Evolutionary conservation across 2,888 invertebrate species (phyloP), one percentile per base, ranked within the genome.

Genomic region (Apoderus coryli): DNA sequence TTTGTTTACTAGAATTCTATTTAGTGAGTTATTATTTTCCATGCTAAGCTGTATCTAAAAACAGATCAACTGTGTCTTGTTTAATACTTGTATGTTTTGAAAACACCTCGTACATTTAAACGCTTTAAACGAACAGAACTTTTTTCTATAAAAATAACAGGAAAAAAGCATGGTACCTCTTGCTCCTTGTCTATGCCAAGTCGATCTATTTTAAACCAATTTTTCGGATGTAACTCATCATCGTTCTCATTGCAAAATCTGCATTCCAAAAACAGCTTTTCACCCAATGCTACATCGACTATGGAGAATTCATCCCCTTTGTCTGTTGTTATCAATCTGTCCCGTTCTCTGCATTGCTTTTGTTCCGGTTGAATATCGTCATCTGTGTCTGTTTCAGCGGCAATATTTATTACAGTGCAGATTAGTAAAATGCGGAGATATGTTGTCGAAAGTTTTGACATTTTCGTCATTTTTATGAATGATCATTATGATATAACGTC

Each of bases 201-300:
- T 7, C 50, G 47, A 42, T 62, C 54, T 39, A 61, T 54, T 45
- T 55, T 57, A 40, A 59, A 64, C 68, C 68, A 68, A 29, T 63
- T 54, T 50, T 59, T 65, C 3, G 63, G 52, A 25, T 55, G 47
- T 4, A 45, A 45, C 37, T 59, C 56, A 35, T 56, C 57, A 35
- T 56, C 57, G 14, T 44, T 44, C 43, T 63, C 60, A 13, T 55
- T 50, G 37, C 67, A 67, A 50, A 59, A 65, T 45, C 58, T 59
- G 44, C 66, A 67, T 40, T 62, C 56, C 33, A 67, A 46, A 22
- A 52, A 44, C 31, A 65, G 39, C 22, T 58, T 60, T 37, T 60
- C 45, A 19, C 56, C 54, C 14, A 55, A 34, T 33, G 50, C 47
- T 29, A 50, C 61, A 40, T 64, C 63, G 14, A 63, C 55, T 24